phyloP scores from a whole-genome alignment of 2,113 vertebrate genomes.

The Odobenus rosmarus region DNA sequence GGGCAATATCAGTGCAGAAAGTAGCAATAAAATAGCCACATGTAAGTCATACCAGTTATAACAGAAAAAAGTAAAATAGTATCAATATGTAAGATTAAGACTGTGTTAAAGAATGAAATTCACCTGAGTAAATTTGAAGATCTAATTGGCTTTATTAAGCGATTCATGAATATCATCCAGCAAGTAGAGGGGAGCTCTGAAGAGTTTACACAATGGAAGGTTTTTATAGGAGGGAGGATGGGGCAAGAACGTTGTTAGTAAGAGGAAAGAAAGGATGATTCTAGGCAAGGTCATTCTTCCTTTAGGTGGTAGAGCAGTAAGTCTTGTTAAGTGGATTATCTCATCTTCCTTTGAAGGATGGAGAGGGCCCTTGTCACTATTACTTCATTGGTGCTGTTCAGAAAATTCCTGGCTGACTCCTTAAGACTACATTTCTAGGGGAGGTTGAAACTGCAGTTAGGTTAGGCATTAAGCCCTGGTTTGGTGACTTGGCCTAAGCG shows the following conservation, averaged over 20 bases:
- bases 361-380: background rate
- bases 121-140: background rate
- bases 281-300: background rate
- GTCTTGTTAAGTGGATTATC: background rate
- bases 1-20: background rate
- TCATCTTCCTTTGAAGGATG: background rate
- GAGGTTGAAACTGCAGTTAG: background rate
- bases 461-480: background rate
- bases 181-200: background rate
- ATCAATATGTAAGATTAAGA: background rate
- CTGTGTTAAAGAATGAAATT: background rate
- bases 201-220: background rate
- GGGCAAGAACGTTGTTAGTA: background rate
- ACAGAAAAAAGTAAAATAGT: background rate
- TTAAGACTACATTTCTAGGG: background rate
- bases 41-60: background rate
- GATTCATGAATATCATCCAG: background rate
- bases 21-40: background rate
- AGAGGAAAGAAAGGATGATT: background rate
- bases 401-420: background rate
- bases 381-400: background rate
- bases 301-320: background rate
- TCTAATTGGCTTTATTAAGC: background rate
- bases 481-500: background rate
- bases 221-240: background rate